Evolutionary conservation across 2,888 invertebrate species (phyloP).

Genomic region (Drosophila ochracea): DNA sequence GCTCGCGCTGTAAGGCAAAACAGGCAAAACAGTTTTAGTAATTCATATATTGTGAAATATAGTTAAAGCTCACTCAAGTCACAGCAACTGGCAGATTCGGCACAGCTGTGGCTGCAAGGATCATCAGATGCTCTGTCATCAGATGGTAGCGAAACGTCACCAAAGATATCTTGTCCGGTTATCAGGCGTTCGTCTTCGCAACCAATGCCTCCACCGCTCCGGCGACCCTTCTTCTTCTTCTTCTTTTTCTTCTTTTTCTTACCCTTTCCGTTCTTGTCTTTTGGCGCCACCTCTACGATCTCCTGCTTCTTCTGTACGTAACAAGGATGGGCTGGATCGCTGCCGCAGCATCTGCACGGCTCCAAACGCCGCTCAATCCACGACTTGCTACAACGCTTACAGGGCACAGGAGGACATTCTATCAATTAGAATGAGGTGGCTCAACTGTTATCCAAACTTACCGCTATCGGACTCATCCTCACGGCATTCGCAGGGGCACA

Average conservation of each 20-base stretch:
- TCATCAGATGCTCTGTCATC: neutral
- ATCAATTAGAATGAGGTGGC: neutral
- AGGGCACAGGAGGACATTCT: conserved; percentile 69
- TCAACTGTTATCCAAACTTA: conserved; percentile 41
- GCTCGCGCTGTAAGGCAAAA: conserved; percentile 78
- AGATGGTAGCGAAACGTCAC: neutral
- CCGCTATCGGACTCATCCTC: conserved; percentile 83
- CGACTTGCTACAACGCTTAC: conserved; percentile 40
- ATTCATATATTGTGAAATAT: neutral
- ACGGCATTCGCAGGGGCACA: conserved; percentile 75
- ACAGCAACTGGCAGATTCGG: conserved; percentile 54
- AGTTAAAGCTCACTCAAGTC: conserved; percentile 47
- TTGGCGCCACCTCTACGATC: conserved; percentile 4
- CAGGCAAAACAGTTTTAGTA: neutral
- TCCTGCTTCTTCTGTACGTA: conserved; percentile 34
- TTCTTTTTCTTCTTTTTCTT: conserved; percentile 18
- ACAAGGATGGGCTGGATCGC: conserved; percentile 55
- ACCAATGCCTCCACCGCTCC: conserved; percentile 50
- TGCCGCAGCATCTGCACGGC: conserved; percentile 63
- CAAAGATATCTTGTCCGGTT: neutral
- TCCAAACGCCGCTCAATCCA: conserved; percentile 57
- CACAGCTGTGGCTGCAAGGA: conserved; percentile 38
- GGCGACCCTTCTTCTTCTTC: conserved; percentile 48
- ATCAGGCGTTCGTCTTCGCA: neutral
- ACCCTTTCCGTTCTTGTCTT: conserved; percentile 12